phyloP scores from a whole-genome alignment of 2,113 vertebrate genomes.

The Gallinago jamesoni region DNA sequence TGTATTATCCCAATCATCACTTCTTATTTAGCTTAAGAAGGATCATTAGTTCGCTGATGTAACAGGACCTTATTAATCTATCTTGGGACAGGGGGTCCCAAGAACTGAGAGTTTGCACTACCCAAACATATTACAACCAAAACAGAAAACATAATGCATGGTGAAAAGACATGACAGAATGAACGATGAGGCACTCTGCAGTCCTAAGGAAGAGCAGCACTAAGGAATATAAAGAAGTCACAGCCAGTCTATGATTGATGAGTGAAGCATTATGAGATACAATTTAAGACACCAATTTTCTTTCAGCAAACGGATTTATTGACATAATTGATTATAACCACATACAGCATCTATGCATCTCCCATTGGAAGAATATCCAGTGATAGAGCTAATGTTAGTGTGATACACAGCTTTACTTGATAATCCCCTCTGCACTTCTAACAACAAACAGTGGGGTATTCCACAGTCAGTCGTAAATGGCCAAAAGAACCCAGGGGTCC shows the following conservation, averaged over 20 bases:
- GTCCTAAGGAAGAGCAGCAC: background rate
- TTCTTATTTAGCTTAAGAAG: background rate
- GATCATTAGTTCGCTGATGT: background rate
- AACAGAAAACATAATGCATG: background rate
- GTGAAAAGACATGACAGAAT: background rate
- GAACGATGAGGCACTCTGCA: background rate
- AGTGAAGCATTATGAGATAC: background rate
- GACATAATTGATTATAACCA: slow-evolving; percentile 67
- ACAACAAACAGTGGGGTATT: slow-evolving; percentile 29
- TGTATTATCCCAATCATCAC: background rate
- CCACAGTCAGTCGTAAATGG: background rate
- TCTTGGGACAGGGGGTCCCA: background rate
- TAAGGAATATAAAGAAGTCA: background rate
- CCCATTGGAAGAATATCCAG: slow-evolving; percentile 76
- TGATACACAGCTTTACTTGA: slow-evolving; percentile 60
- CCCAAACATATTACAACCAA: background rate
- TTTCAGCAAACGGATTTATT: slow-evolving; percentile 73
- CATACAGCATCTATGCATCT: slow-evolving; percentile 72
- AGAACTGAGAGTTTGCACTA: background rate
- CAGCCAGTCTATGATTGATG: background rate
- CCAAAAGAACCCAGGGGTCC: background rate
- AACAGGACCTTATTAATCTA: background rate
- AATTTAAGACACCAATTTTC: slow-evolving; percentile 3
- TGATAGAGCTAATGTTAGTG: slow-evolving; percentile 60
- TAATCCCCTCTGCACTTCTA: slow-evolving; percentile 31